Base-by-base conservation (phyloP, 2,797 vertebrate species). In the Eutrigla gurnardus region DNA sequence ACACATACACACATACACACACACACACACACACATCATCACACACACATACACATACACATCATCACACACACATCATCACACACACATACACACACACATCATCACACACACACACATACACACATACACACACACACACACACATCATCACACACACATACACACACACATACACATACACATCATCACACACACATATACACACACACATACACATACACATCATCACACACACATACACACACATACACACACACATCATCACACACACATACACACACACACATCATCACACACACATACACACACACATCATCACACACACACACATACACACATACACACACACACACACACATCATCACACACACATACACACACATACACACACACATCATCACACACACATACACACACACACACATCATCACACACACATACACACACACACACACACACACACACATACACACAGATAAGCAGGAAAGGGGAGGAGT, bases 401-500 rank as follows among this genome's bases (percentile, higher is more conserved):
- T n/a, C n/a, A n/a, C n/a, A n/a, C 39, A 62, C 40, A 53, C 18
- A 40, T 1, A 2, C n/a, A n/a, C 39, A 9, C 0, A 6, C 33
- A 39, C 18, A 69, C 17, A 61, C 25, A 25, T 25, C 25, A 25
- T 25, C 25, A 25, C 46, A 52, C 18, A 58, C 52, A 63, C 53
- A 74, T n/a, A 45, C 40, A 61, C 53, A 60, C 65, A 72, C 65
- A 36, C 6, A 17, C 9, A 46, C n/a, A 55, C 6, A 52, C 46
- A 47, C 50, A 45, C 71, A 52, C 33, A 65, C 7, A 18, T 60
- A 61, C 47, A 52, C 65, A 80, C 12, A 58, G 83, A 90, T 85
- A 89, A 83, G 80, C 78, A 65, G 63, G 36, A 71, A 77, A 65
- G 60, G 55, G 67, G 77, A 35, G 82, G 83, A 75, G 80, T 84